A percentile compares a stretch with the other conserved stretches of the same genome.
phyloP scores from a whole-genome alignment of 2,888 invertebrate species.

The Tachina lurida region DNA sequence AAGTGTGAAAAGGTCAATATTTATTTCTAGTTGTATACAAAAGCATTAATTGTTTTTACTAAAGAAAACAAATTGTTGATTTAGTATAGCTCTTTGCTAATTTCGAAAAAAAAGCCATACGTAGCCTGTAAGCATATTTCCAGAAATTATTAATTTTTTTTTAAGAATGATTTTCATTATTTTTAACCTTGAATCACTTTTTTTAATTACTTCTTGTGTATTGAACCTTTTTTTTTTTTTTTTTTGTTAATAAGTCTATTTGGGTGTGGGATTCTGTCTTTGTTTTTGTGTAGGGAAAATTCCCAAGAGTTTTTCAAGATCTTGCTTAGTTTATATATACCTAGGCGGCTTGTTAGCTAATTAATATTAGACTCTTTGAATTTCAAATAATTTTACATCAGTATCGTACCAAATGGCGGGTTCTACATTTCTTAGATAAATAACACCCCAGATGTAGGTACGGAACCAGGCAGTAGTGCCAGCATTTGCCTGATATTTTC shows the following conservation, averaged over 20 bases:
- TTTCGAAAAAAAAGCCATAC: not conserved
- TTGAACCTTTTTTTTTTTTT: constrained; percentile 1
- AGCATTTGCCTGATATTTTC: constrained; percentile 99
- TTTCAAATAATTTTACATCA: constrained; percentile 99
- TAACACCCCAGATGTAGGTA: constrained; percentile 99
- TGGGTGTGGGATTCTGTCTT: not conserved
- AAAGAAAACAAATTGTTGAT: not conserved
- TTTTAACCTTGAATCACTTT: not conserved
- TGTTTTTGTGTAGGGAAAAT: not conserved
- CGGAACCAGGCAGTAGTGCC: constrained; percentile 99
- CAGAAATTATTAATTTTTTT: not conserved
- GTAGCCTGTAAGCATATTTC: not conserved
- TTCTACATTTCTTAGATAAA: constrained; percentile 98
- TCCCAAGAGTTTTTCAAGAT: not conserved
- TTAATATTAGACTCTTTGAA: constrained; percentile 91
- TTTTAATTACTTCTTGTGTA: not conserved
- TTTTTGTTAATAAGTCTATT: not conserved
- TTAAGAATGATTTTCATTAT: not conserved
- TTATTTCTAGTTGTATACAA: not conserved
- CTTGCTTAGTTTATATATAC: not conserved
- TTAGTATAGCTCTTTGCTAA: not conserved
- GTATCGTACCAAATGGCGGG: constrained; percentile 99
- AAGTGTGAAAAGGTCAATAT: not conserved
- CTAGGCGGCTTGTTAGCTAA: not conserved
- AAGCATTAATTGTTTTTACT: not conserved